Evolutionary conservation across 2,888 invertebrate genomes (phyloP).

Genomic region (Candidula unifasciata): DNA sequence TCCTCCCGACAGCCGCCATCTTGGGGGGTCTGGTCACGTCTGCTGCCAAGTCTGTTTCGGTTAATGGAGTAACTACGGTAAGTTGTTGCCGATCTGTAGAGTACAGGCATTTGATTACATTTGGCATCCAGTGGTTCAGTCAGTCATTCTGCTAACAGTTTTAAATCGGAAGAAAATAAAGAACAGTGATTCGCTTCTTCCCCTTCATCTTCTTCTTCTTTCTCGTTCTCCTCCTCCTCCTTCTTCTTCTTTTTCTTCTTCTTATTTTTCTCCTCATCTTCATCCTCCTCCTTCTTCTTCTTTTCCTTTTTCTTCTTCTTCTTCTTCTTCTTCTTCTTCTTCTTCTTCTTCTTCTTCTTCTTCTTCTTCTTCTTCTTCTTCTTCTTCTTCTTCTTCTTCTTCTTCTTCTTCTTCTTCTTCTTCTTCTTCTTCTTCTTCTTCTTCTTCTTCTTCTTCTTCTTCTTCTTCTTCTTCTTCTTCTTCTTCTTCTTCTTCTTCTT

Average conservation of each 20-base stretch:
- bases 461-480: no score
- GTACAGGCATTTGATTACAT: neutral
- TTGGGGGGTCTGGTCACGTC: neutral
- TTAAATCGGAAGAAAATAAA: no score
- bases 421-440: neutral
- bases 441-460: neutral
- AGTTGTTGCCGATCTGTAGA: neutral
- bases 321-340: neutral
- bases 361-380: neutral
- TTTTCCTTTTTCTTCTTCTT: neutral
- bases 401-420: neutral
- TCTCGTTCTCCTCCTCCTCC: neutral
- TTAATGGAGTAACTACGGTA: neutral
- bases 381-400: neutral
- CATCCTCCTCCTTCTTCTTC: neutral
- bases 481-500: no score
- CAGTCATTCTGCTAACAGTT: neutral
- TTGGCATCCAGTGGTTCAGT: neutral
- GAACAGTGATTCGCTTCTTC: no score
- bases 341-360: neutral
- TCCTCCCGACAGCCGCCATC: neutral
- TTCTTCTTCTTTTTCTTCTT: neutral
- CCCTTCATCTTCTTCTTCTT: no score
- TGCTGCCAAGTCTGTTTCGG: neutral
- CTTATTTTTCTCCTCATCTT: neutral